Conservation (phyloP, 2,113 vertebrate species). For the Grammomys dolichurus region DNA sequence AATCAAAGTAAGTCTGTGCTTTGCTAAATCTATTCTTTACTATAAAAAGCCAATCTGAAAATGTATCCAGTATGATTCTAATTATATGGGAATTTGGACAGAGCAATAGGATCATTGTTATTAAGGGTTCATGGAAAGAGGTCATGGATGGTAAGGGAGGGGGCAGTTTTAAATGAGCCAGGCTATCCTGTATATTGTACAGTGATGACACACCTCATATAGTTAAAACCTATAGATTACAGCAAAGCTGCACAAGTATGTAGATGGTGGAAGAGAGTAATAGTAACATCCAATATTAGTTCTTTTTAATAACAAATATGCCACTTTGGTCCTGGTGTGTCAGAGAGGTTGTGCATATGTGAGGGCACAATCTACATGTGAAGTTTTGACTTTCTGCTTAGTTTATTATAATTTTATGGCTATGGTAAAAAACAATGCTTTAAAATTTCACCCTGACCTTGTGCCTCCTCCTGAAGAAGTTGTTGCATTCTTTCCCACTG, state of each 20-base stretch:
- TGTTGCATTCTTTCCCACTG: neutral
- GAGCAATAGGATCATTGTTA: neutral
- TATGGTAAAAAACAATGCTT: neutral
- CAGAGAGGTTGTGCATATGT: neutral
- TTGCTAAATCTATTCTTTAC: neutral
- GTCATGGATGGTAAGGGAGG: neutral
- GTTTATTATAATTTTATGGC: neutral
- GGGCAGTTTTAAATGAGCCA: neutral
- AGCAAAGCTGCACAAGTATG: neutral
- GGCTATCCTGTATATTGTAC: neutral
- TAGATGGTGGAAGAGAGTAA: neutral
- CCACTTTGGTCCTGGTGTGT: neutral
- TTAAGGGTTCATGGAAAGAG: neutral
- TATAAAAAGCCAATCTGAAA: slow-evolving; percentile 11
- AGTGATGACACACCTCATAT: neutral
- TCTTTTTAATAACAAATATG: neutral
- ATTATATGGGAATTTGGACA: neutral
- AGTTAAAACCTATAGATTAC: neutral
- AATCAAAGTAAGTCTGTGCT: neutral
- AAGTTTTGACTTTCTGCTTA: neutral
- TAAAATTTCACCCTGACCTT: neutral
- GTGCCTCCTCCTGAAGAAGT: neutral
- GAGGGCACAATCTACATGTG: neutral
- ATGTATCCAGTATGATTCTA: neutral
- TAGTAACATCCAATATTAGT: too few species aligned